phyloP scores from a whole-genome alignment of 2,888 invertebrate species.

The Hypsopygia costalis region DNA sequence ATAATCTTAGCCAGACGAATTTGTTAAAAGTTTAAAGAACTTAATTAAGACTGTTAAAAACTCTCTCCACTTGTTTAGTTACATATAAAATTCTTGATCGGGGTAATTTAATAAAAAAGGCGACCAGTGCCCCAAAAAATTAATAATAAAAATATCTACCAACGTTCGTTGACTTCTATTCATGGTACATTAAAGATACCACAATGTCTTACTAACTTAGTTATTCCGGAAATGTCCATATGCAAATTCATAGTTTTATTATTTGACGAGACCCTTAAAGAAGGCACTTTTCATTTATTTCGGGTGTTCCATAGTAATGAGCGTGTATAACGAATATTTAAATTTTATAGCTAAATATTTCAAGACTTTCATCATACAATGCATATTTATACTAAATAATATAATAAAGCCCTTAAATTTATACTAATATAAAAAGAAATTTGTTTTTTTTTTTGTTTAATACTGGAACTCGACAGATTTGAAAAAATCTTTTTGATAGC shows the following conservation, averaged over 20 bases:
- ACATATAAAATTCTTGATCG: too few species aligned
- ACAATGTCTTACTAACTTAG: neutral
- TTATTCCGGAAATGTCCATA: slow-evolving; percentile 7
- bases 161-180: slow-evolving; percentile 1
- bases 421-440: too few species aligned
- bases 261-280: neutral
- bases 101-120: too few species aligned
- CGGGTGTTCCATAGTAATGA: neutral
- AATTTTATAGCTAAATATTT: neutral
- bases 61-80: too few species aligned
- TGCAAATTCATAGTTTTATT: slow-evolving; percentile 7
- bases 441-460: too few species aligned
- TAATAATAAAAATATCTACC: neutral
- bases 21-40: too few species aligned
- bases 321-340: neutral
- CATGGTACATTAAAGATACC: slow-evolving; percentile 12
- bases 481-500: too few species aligned
- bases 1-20: too few species aligned
- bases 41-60: too few species aligned
- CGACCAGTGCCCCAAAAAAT: neutral
- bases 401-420: too few species aligned
- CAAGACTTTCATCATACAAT: neutral
- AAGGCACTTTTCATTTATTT: slow-evolving; percentile 1
- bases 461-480: too few species aligned
- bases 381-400: too few species aligned